Base-by-base conservation (phyloP, 2,888 invertebrate species). In the Plemyria rubiginata region DNA sequence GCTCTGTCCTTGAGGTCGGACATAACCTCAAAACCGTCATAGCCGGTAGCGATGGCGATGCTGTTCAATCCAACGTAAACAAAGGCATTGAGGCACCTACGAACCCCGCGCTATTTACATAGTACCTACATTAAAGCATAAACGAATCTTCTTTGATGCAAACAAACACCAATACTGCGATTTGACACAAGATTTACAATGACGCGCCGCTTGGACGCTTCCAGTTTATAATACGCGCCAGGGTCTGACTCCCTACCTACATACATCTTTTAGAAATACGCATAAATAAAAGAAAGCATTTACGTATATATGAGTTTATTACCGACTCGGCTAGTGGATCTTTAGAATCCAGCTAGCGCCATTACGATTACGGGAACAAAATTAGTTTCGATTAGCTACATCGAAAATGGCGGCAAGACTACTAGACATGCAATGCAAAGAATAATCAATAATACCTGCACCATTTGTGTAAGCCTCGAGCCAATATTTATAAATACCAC, bases 321-420 rank as follows among this genome's bases (percentile, higher is more conserved):
- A 50, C 11, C 40, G 9, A 28, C 40, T 15, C 22, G 9, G 38
- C 40, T 29, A 15, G 11, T 43, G 22, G 15, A 32, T 1, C 36
- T 36, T 36, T 13, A 3, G 4, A 43, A 40, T 32, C 5, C 15
- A 40, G 0, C 53, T 60, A 75, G 62, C 75, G 75, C 72, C 75
- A 76, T 77, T 73, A 64, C 63, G 50, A 58, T 66, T 58, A 38
- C 40, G 12, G 22, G 38, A 60, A 69, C 22, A 65, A 78, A 75
- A 71, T 11, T 40, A 7, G 76, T 77, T 79, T 74, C 70, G 68
- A 60, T 64, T 61, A 66, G 46, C 62, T 56, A 71, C 66, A 46
- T 13, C 57, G 76, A 86, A 88, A 88, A 88, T 89, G 88, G 89
- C 89, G 89, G 88, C 87, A 89, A 89, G 77, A 29, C 54, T 40